These are phyloP conservation scores for Tipula lateralis DNA, from an alignment of 2,888 invertebrate species.

Conservation along the genomic window DNA sequence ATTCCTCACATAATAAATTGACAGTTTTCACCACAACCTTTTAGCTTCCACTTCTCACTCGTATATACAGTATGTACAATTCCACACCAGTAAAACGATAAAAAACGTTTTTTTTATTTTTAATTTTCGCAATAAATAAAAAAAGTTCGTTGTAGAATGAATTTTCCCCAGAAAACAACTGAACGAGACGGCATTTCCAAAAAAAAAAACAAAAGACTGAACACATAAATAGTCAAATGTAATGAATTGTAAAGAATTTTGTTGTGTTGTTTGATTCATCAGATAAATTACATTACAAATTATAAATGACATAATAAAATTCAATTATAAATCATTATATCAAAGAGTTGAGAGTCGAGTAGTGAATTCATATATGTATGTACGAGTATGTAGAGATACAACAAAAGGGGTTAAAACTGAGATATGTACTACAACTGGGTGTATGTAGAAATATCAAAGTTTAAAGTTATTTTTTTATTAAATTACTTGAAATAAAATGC, in stretches of 20 bases:
- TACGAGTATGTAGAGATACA: not conserved
- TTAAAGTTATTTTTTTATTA: constrained; percentile 1
- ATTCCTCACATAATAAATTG: not conserved
- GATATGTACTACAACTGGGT: not conserved
- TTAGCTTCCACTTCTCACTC: not conserved
- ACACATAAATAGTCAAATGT: not conserved
- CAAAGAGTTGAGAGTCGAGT: constrained; percentile 15
- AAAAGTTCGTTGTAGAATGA: not conserved
- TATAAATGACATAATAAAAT: constrained; percentile 19
- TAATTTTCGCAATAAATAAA: constrained; percentile 20
- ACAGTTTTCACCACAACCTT: not conserved
- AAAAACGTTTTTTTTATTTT: not conserved
- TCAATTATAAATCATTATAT: constrained; percentile 24
- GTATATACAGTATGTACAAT: no score
- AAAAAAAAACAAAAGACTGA: not conserved
- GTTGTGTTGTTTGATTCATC: not conserved
- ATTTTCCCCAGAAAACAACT: not conserved
- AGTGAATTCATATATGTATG: not conserved
- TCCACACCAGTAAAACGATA: not conserved
- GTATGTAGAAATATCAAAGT: not conserved
- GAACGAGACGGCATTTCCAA: not conserved
- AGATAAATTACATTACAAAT: constrained; percentile 24
- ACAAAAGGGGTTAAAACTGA: not conserved
- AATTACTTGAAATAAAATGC: not conserved
- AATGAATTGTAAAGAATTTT: not conserved